Base-by-base conservation (phyloP, 2,888 invertebrate species). In the Erebia ligea region DNA sequence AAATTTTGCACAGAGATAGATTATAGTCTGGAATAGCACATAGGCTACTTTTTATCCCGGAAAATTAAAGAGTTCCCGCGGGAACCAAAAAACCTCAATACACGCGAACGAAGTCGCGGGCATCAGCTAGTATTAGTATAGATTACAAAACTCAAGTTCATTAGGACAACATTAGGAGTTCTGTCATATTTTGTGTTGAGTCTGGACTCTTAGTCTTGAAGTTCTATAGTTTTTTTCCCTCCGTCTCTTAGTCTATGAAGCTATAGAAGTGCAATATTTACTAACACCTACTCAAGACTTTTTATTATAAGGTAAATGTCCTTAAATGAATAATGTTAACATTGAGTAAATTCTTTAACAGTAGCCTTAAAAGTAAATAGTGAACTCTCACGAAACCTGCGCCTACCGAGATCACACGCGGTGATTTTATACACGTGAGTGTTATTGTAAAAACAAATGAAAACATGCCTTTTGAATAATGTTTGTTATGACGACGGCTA, bases 401-500 rank as follows among this genome's bases (percentile, higher is more conserved):
- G 78, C 76, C 78, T 77, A 79, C 77, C 75, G 80, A 82, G 83
- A 86, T 88, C 88, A 87, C 87, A 90, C 84, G 85, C 87, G 82
- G 85, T 76, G 81, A 80, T 78, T 83, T 81, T 80, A 79, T 80
- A 82, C 81, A 81, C 84, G 86, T 87, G 87, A 86, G 87, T 84
- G 89, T 85, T 86, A 85, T 88, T 87, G 89, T 72, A 70, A 74
- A 74, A 91, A 89, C 88, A 89, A 91, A 91, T 90, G 85, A 84
- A 90, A 88, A 90, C 86, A 88, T 82, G 78, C 81, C 81, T 88
- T 89, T 86, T 87, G 87, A 88, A 87, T 89, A 84, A 89, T 89
- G 89, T 91, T 92, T 93, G 88, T 91, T 93, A 88, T 90, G 90
- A 87, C 89, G 82, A 80, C 80, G 79, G 83, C 85, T 82, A 84